Base-by-base conservation (phyloP, 2,113 vertebrate species). In the Chaetura pelagica region DNA sequence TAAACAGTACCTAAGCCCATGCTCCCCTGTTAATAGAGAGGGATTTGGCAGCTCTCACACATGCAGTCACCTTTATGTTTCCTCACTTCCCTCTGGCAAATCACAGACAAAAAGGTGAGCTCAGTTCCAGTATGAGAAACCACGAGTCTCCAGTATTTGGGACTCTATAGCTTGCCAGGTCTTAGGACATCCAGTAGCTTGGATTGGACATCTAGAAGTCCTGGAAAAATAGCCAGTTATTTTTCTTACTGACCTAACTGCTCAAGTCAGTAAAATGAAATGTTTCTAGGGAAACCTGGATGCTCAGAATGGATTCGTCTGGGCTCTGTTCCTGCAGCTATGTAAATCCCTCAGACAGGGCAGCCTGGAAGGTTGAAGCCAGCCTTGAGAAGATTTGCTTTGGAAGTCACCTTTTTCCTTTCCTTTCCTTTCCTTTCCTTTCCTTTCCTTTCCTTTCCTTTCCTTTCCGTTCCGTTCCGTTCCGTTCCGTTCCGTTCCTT, bases 191-290 rank as follows among this genome's bases (percentile, higher is more conserved):
- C 52, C 30, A 82, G 67, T 90, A 80, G 85, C 58, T 85, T 68
- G 42, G 42, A 78, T 46, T 89, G 73, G 51, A 15, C 81, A 57
- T 81, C 64, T 59, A 90, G 49, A 94, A 90, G 46, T 83, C 59
- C 62, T 83, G 71, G 35, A 84, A n/a, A 80, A 85, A 80, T 57
- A 85, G 35, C 34, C 54, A 48, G 12, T 86, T 96, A 66, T 68
- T 97, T 74, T 93, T 93, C 42, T 58, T 73, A 18, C 66, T 92
- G 68, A 26, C 29, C 23, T 84, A 74, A 80, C 42, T 24, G 30
- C 57, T 89, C 6, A 48, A 55, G 72, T 77, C 13, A 14, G 58
- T 63, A 86, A 89, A 92, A 94, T 49, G 78, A 79, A 80, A 71
- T 15, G 75, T 91, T 73, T 69, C 67, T 63, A 73, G 13, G n/a